Base-by-base conservation (phyloP, 1,140 invertebrate genomes). In the Heliconius himera region DNA sequence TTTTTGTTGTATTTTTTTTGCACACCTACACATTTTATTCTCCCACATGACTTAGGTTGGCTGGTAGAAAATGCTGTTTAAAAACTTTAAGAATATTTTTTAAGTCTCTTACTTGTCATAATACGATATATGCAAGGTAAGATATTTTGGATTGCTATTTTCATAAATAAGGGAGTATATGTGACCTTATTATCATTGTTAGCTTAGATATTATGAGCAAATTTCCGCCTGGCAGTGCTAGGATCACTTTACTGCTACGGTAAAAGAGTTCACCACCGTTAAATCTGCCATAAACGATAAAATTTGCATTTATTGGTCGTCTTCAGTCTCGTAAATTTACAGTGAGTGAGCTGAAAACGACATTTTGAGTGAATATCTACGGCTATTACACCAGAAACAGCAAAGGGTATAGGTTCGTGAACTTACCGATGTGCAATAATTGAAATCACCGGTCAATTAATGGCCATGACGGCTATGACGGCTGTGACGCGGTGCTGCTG, bases 221-320 rank as follows among this genome's bases (percentile, higher is more conserved):
- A 84, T 86, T 86, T 83, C 77, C 76, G 66, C 70, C 73, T 77
- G 74, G 77, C 76, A 80, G 46, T 81, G 82, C 54, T 29, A 88
- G 85, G 82, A 87, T 83, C 85, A 89, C 91, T 93, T 92, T 90
- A 94, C 86, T 86, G 86, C 83, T 90, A 89, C 87, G 86, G 87
- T 90, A 92, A 93, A 93, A 93, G 91, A 94, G 91, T 93, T 94
- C 88, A 92, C 87, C 89, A 86, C 90, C 90, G 88, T 93, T 94
- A 92, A 93, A 93, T 90, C 89, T 91, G 89, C 88, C 89, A 91
- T 93, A 94, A 94, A 94, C 91, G 90, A 93, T 94, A 92, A 94
- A 92, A 94, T 94, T 93, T 94, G 90, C 93, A 94, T 94, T 94
- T 94, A 94, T 94, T 91, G 93, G 92, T 91, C 92, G 91, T 93